Percentiles rank a stretch among this genome's conserved stretches.
These are phyloP conservation scores for Pycnomerus fuliginosus DNA, from an alignment of 2,888 invertebrate genomes.

Conservation along the genomic window DNA sequence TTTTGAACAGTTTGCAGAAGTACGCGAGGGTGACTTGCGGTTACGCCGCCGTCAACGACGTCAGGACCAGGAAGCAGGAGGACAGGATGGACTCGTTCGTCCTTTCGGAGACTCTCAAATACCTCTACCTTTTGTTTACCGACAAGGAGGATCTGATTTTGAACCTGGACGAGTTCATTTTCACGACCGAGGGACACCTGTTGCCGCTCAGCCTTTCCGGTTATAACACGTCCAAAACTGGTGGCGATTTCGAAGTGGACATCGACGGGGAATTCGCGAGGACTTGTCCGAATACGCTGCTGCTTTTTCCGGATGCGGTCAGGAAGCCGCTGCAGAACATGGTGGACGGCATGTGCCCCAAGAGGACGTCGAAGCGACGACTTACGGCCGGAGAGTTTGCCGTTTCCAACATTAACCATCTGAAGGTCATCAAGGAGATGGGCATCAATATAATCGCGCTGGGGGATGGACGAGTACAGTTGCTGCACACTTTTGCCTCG, in stretches of 20 bases:
- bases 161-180: slow-evolving; percentile 82
- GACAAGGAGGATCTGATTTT: slow-evolving; percentile 81
- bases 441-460: slow-evolving; percentile 89
- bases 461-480: slow-evolving; percentile 87
- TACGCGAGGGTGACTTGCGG: slow-evolving; percentile 94
- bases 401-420: slow-evolving; percentile 78
- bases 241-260: slow-evolving; percentile 54
- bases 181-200: slow-evolving; percentile 95
- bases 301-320: slow-evolving; percentile 80
- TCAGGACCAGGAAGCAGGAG: slow-evolving; percentile 73
- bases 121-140: slow-evolving; percentile 90
- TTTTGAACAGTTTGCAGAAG: slow-evolving; percentile 83
- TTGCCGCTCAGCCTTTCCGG: slow-evolving; percentile 82
- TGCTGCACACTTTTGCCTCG: slow-evolving; percentile 84
- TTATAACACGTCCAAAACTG: slow-evolving; percentile 47
- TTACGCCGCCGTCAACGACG: slow-evolving; percentile 75
- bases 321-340: slow-evolving; percentile 82
- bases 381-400: slow-evolving; percentile 72
- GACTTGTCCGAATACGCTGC: slow-evolving; percentile 83
- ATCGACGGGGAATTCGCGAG: slow-evolving; percentile 61
- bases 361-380: slow-evolving; percentile 60
- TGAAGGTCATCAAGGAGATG: slow-evolving; percentile 86
- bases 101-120: slow-evolving; percentile 96
- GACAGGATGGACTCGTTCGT: slow-evolving; percentile 99
- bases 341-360: slow-evolving; percentile 78